These are phyloP conservation scores for Philonicus albiceps DNA, from an alignment of 2,888 invertebrate genomes.

Conservation along the genomic window DNA sequence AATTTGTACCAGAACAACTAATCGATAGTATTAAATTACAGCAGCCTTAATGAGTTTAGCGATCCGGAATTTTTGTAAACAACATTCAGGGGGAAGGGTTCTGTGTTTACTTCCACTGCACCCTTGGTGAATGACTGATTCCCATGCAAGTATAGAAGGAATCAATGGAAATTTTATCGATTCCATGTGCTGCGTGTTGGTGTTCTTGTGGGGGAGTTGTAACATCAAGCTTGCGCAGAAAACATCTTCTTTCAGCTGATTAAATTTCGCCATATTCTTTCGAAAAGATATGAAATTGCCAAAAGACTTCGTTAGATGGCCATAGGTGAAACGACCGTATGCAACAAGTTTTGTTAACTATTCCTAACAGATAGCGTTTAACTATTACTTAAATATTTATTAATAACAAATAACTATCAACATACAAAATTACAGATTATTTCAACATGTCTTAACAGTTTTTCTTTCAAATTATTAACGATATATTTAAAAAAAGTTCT, in stretches of 20 bases:
- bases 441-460: too few relatives aligned
- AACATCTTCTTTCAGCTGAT: conserved; percentile 1
- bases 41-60: not conserved
- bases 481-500: too few relatives aligned
- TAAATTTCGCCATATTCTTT: not conserved
- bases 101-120: not conserved
- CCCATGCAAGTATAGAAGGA: not conserved
- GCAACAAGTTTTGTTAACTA: not conserved
- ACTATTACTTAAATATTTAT: too few relatives aligned
- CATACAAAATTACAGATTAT: too few relatives aligned
- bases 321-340: not conserved
- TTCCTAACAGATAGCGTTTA: not conserved
- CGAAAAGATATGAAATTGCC: not conserved
- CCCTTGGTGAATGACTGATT: conserved; percentile 16
- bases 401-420: too few relatives aligned
- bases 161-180: conserved; percentile 20
- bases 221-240: not conserved
- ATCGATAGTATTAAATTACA: not conserved
- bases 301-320: not conserved
- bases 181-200: not conserved
- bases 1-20: not conserved
- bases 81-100: not conserved
- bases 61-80: conserved; percentile 9
- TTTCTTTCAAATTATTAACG: too few relatives aligned
- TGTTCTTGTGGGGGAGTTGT: not conserved